These are phyloP conservation scores for Acanthisitta chloris DNA, from an alignment of 2,113 vertebrate genomes.

Conservation along the genomic window DNA sequence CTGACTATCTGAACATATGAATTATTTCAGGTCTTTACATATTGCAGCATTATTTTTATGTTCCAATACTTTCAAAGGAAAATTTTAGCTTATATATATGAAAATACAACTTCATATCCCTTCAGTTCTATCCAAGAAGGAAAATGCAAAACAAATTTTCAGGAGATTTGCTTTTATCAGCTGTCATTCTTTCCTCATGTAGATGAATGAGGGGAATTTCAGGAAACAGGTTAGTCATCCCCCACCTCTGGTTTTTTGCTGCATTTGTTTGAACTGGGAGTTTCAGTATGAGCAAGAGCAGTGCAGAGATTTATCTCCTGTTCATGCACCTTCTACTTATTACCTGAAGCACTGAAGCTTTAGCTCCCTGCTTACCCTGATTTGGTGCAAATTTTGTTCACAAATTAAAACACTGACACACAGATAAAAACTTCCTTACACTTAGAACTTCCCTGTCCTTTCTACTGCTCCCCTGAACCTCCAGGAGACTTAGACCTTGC, in stretches of 20 bases:
- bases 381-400: neutral
- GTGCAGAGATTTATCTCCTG: neutral
- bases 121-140: neutral
- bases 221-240: neutral
- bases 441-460: neutral
- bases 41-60: neutral
- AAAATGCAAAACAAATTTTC: neutral
- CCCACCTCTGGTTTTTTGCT: neutral
- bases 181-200: neutral
- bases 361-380: neutral
- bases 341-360: neutral
- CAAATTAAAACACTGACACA: neutral
- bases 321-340: neutral
- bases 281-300: accelerated
- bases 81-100: neutral
- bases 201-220: neutral
- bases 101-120: neutral
- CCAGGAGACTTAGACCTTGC: neutral
- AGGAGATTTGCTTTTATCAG: neutral
- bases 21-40: neutral
- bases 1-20: neutral
- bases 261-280: neutral
- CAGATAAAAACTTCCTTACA: neutral
- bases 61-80: accelerated
- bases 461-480: neutral